Evolutionary conservation across 92 coral and sea anemone genomes (phyloP).

Genomic region (Bergia sp.): DNA sequence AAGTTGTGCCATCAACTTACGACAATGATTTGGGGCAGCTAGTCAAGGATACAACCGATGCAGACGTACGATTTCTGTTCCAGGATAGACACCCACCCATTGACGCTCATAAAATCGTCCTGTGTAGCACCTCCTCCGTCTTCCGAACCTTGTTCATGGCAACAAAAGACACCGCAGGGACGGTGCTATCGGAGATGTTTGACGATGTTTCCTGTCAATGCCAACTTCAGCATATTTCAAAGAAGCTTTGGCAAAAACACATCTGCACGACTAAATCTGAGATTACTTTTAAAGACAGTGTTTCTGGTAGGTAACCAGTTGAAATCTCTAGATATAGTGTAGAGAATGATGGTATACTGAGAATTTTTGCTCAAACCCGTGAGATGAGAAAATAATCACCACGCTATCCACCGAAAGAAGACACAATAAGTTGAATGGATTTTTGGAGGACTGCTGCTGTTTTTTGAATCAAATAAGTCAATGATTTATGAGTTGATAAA

Average conservation of each 20-base stretch:
- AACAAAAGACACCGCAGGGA: neutral
- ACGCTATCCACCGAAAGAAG: too few species aligned
- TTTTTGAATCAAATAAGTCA: too few species aligned
- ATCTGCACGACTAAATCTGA: neutral
- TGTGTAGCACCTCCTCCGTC: constrained; percentile 55
- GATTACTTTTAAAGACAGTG: neutral
- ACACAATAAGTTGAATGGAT: too few species aligned
- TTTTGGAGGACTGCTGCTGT: too few species aligned
- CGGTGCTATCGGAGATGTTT: neutral
- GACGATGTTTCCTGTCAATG: constrained; percentile 30
- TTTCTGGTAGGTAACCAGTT: constrained; percentile 2
- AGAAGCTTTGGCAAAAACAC: constrained; percentile 12
- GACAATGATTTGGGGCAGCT: constrained; percentile 53
- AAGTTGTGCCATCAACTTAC: constrained; percentile 51
- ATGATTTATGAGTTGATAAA: too few species aligned
- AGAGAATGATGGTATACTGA: neutral
- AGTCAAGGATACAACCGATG: constrained; percentile 25
- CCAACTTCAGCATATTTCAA: neutral
- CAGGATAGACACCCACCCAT: constrained; percentile 59
- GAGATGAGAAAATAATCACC: too few species aligned
- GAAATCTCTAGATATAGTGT: neutral
- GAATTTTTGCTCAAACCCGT: neutral
- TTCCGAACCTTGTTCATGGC: constrained; percentile 55
- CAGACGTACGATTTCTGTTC: constrained; percentile 68
- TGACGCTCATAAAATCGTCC: constrained; percentile 66